A percentile compares a stretch with the other conserved stretches of the same genome.
These are phyloP conservation scores for Mnemiopsis leidyi DNA, from an alignment of 37 sponge, comb jelly and placozoan species.

Conservation along the genomic window DNA sequence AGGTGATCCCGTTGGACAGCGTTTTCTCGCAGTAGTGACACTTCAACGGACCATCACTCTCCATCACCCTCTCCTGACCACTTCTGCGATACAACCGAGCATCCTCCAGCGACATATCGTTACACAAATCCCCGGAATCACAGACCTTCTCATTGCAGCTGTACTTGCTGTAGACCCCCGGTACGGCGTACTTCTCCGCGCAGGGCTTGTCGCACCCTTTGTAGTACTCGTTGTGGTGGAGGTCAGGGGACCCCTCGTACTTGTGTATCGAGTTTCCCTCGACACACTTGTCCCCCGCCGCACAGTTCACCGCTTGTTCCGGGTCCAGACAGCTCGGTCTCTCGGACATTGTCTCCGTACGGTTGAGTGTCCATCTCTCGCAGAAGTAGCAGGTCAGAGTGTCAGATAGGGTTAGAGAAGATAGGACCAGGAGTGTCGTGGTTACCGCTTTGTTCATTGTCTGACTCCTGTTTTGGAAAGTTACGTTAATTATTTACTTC, in stretches of 20 bases:
- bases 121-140: neutral
- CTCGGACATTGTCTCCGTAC: neutral
- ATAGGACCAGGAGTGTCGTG: neutral
- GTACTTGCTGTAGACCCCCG: neutral
- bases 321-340: neutral
- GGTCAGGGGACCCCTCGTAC: neutral
- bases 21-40: neutral
- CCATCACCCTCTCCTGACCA: too few species aligned
- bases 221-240: neutral
- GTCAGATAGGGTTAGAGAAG: neutral
- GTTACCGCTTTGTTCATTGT: too few species aligned
- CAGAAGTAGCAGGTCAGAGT: neutral
- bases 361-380: neutral
- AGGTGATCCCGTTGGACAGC: too few species aligned
- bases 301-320: neutral
- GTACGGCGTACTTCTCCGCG: neutral
- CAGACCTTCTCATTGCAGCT: neutral
- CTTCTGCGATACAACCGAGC: neutral
- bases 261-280: neutral
- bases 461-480: too few species aligned
- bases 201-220: neutral
- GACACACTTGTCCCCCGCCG: neutral
- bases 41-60: neutral
- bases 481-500: too few species aligned
- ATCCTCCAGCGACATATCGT: neutral